phyloP scores from a whole-genome alignment of 35 echinoderm and acorn worm genomes.

The Hemicentrotus pulcherrimus region DNA sequence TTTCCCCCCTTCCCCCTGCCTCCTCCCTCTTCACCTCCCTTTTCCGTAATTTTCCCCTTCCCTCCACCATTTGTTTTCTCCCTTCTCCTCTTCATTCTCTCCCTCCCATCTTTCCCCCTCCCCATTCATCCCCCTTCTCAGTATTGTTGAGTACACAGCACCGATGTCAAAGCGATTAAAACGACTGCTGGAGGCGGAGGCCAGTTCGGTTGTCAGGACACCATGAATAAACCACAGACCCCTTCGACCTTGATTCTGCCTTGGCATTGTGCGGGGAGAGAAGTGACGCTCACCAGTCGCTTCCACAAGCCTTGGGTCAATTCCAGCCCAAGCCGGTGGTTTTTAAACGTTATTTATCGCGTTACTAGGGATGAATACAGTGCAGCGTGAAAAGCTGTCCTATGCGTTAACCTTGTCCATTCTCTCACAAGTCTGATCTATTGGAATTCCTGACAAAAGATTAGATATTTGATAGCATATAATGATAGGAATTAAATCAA shows the following conservation, averaged over 20 bases:
- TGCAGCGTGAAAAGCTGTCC: not conserved
- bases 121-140: not conserved
- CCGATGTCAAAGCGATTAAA: not conserved
- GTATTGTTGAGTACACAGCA: not conserved
- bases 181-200: not conserved
- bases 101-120: not conserved
- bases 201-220: not conserved
- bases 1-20: too few species aligned
- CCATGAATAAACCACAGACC: slow-evolving; percentile 1
- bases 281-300: not conserved
- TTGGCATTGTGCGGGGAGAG: not conserved
- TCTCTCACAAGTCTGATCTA: not conserved
- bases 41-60: not conserved
- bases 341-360: slow-evolving; percentile 5
- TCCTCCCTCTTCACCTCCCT: not conserved
- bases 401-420: not conserved
- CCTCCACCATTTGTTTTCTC: not conserved
- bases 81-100: not conserved
- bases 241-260: not conserved
- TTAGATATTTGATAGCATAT: not conserved
- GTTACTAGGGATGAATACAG: slow-evolving; percentile 1
- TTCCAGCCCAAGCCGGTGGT: not conserved
- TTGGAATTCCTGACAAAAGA: not conserved
- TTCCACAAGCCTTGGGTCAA: not conserved
- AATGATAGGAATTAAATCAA: slow-evolving; percentile 3